Conservation (phyloP, 1,140 invertebrate genomes). For the Epicauta chinensis region DNA sequence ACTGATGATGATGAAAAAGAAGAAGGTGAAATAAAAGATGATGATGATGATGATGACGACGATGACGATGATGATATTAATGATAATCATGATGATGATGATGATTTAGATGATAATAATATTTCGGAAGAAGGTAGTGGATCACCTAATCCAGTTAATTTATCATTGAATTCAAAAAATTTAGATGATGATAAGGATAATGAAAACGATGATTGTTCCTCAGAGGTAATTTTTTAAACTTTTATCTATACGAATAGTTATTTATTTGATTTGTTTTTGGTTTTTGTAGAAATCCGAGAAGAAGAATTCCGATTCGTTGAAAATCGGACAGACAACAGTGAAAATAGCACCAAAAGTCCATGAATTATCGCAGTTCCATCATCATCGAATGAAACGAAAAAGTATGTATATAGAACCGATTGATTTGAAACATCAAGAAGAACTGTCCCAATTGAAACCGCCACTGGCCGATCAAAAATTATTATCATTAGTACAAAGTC, state of each 20-base stretch:
- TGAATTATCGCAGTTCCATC: conserved; percentile 40
- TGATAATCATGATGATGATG: conserved; percentile 33
- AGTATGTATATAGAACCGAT: conserved; percentile 55
- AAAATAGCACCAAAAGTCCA: conserved; percentile 51
- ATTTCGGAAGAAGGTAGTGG: conserved; percentile 30
- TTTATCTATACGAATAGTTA: background rate
- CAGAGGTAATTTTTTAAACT: conserved; percentile 28
- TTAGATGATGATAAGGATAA: conserved; percentile 36
- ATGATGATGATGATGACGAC: conserved; percentile 27
- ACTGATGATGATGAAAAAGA: conserved; percentile 41
- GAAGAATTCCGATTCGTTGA: conserved; percentile 32
- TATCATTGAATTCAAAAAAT: conserved; percentile 52
- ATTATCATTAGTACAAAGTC: conserved; percentile 57
- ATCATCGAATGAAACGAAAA: conserved; percentile 56
- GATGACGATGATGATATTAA: conserved; percentile 26
- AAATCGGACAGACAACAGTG: conserved; percentile 43
- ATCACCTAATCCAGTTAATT: conserved; percentile 67
- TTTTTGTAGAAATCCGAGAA: conserved; percentile 30
- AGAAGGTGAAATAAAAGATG: conserved; percentile 40
- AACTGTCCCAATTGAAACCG: conserved; percentile 51
- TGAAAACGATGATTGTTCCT: conserved; percentile 28
- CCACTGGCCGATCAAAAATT: conserved; percentile 53
- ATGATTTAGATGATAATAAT: conserved; percentile 25
- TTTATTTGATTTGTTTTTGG: conserved; percentile 12
- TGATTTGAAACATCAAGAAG: conserved; percentile 53